Percentiles rank a stretch among this genome's conserved stretches.
These are phyloP conservation scores for Tenodera sinensis DNA, from an alignment of 2,888 invertebrate genomes.

Conservation along the genomic window DNA sequence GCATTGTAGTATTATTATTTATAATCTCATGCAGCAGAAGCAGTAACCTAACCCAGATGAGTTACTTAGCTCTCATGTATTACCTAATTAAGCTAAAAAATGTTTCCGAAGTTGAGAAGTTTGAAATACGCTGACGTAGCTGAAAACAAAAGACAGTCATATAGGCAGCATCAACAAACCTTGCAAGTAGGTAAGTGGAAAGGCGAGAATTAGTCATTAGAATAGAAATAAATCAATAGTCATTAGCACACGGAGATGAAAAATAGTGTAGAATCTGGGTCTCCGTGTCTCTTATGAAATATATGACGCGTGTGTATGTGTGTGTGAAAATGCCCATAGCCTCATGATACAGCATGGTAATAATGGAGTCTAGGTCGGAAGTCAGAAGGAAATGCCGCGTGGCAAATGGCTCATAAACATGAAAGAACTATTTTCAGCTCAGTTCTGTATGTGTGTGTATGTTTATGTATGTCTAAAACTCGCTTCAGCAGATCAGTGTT, in stretches of 20 bases:
- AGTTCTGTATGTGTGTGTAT: not conserved
- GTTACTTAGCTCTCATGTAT: too few species aligned
- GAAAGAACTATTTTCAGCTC: not conserved
- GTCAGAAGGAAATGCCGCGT: not conserved
- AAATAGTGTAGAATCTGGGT: not conserved
- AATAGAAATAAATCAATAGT: not conserved
- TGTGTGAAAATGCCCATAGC: not conserved
- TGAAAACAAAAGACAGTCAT: too few species aligned
- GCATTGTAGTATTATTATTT: too few species aligned
- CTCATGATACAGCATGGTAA: not conserved
- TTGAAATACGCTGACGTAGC: too few species aligned
- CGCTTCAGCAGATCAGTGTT: not conserved
- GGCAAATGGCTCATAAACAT: not conserved
- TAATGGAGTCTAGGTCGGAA: not conserved
- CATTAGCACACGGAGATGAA: not conserved
- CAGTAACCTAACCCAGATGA: too few species aligned
- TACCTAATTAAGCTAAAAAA: too few species aligned
- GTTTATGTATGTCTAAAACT: not conserved
- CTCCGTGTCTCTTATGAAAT: not conserved
- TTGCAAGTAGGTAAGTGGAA: too few species aligned
- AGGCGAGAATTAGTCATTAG: too few species aligned
- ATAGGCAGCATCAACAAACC: too few species aligned
- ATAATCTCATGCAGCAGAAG: too few species aligned
- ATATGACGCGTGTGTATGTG: not conserved
- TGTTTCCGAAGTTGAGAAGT: too few species aligned